Conservation (phyloP, 2,888 invertebrate genomes). For the Ophion costatus region DNA sequence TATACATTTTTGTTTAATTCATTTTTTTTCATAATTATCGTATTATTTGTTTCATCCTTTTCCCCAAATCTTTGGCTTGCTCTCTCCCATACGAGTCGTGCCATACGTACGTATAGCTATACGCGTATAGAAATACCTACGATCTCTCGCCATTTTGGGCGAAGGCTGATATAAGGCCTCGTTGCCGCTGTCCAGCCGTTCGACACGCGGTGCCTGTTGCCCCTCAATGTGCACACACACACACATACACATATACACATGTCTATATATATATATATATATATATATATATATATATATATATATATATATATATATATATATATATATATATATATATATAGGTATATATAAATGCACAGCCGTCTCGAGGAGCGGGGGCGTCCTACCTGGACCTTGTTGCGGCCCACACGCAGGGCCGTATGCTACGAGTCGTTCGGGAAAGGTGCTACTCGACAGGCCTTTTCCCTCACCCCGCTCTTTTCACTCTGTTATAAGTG, state of each 20-base stretch:
- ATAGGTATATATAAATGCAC: slow-evolving; percentile 18
- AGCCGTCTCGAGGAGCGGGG: slow-evolving; percentile 72
- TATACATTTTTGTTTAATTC: too few species aligned
- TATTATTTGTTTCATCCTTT: background rate
- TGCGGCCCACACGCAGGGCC: slow-evolving; percentile 79
- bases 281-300: slow-evolving; percentile 19
- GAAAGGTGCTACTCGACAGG: slow-evolving; percentile 34
- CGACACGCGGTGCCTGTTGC: slow-evolving; percentile 63
- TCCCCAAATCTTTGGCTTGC: background rate
- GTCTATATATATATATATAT: slow-evolving; percentile 6
- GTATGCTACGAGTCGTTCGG: slow-evolving; percentile 67
- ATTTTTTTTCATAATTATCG: background rate
- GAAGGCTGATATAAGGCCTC: slow-evolving; percentile 78
- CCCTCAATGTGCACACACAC: slow-evolving; percentile 28
- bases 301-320: slow-evolving; percentile 16
- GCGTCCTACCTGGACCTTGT: slow-evolving; percentile 80
- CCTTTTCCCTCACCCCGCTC: background rate
- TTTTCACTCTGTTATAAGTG: background rate
- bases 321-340: slow-evolving; percentile 18
- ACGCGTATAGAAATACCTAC: slow-evolving; percentile 63
- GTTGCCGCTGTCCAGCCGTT: slow-evolving; percentile 69
- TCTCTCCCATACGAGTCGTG: slow-evolving; percentile 30
- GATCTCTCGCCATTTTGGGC: slow-evolving; percentile 77
- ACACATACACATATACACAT: background rate
- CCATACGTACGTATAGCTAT: background rate